Conservation (phyloP, 1,140 invertebrate species). For the Paralvinella palmiformis region DNA sequence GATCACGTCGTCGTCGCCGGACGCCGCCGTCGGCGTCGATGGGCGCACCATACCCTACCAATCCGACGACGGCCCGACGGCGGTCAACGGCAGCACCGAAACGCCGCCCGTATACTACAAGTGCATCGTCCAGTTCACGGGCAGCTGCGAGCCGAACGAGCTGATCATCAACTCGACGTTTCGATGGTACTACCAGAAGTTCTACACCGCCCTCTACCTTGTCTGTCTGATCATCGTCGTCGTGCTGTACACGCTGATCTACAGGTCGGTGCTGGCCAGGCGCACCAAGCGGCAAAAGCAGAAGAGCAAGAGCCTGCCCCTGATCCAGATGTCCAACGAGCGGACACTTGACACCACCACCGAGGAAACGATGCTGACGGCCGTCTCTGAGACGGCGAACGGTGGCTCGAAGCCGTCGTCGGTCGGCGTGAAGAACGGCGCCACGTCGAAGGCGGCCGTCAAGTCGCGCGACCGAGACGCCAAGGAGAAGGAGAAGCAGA, state of each 20-base stretch:
- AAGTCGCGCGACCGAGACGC: not conserved
- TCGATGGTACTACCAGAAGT: conserved; percentile 20
- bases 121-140: not conserved
- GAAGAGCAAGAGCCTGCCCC: conserved; percentile 19
- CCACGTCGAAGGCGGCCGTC: not conserved
- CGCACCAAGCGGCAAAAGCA: conserved; percentile 17
- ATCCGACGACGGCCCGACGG: too few species aligned
- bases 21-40: not conserved
- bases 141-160: conserved; percentile 6
- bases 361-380: conserved; percentile 8
- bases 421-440: not conserved
- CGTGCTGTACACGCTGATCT: conserved; percentile 22
- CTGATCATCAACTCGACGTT: conserved; percentile 11
- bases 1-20: not conserved
- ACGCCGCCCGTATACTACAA: not conserved
- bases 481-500: conserved; percentile 8
- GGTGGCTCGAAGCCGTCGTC: not conserved
- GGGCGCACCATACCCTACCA: too few species aligned
- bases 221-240: conserved; percentile 20
- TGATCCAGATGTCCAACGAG: conserved; percentile 3
- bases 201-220: conserved; percentile 15
- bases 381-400: not conserved
- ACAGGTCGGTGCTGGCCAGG: conserved; percentile 17
- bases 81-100: not conserved
- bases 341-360: not conserved